Percentiles rank a stretch among this genome's conserved stretches.
Conservation (phyloP, 1,140 invertebrate genomes). For the Temnothorax curvispinosus region DNA sequence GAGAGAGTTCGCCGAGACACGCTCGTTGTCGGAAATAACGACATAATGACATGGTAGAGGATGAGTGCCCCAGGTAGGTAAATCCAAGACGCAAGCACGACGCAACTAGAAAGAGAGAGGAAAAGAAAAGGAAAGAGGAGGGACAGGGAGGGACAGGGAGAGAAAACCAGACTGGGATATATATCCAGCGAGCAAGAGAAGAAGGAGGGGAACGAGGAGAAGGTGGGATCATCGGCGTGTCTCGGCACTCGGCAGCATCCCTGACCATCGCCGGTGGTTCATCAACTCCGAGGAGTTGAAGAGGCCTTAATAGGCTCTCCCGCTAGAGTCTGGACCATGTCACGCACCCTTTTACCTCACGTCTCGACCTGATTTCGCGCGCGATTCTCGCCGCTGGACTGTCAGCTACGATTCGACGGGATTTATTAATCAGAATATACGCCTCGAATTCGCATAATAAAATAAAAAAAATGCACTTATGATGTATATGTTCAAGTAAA, state of each 20-base stretch:
- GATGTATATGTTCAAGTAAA: not conserved
- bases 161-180: conserved; percentile 52
- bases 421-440: conserved; percentile 44
- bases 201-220: conserved; percentile 21
- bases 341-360: conserved; percentile 72
- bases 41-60: conserved; percentile 85
- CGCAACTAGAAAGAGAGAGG: conserved; percentile 16
- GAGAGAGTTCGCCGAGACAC: conserved; percentile 79
- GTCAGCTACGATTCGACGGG: conserved; percentile 55
- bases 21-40: conserved; percentile 85
- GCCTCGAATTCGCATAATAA: conserved; percentile 33
- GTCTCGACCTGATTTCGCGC: conserved; percentile 73
- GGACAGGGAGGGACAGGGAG: conserved; percentile 30
- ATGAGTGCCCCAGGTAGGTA: conserved; percentile 82
- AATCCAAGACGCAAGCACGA: conserved; percentile 73
- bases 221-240: conserved; percentile 46
- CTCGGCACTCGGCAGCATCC: conserved; percentile 72
- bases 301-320: conserved; percentile 72
- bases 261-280: conserved; percentile 72
- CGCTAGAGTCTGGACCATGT: conserved; percentile 57
- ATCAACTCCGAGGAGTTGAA: conserved; percentile 72
- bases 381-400: conserved; percentile 58
- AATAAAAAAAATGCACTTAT: conserved; percentile 9
- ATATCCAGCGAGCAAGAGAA: conserved; percentile 9
- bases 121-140: conserved; percentile 24